Evolutionary conservation across 1,140 invertebrate species (phyloP).

Genomic region (Drosophila triauraria): DNA sequence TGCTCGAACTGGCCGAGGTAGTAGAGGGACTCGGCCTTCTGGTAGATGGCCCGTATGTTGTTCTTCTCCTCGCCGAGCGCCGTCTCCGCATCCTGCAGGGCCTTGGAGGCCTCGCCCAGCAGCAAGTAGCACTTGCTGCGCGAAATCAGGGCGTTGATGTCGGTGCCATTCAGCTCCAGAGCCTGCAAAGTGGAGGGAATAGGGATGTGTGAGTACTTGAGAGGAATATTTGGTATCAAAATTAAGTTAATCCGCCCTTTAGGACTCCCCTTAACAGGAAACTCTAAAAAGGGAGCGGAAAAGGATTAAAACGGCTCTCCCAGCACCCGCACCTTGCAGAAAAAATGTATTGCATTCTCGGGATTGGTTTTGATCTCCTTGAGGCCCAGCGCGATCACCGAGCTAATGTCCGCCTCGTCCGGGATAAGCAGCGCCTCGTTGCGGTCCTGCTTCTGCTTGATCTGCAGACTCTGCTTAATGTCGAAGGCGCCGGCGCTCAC

Average conservation of each 20-base stretch:
- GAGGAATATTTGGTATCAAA: neutral
- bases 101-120: conserved; percentile 93
- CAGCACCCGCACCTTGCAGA: conserved; percentile 89
- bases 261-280: no score
- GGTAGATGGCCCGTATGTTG: conserved; percentile 93
- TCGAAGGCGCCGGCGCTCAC: conserved; percentile 91
- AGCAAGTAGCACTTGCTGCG: conserved; percentile 96
- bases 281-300: no score
- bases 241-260: no score
- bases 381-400: conserved; percentile 90
- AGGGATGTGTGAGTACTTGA: neutral
- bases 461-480: conserved; percentile 93
- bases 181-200: conserved; percentile 88
- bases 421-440: conserved; percentile 90
- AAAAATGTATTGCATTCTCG: conserved; percentile 89
- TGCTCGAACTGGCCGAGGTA: conserved; percentile 97
- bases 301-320: no score
- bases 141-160: conserved; percentile 94
- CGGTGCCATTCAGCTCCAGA: conserved; percentile 93
- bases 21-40: conserved; percentile 96
- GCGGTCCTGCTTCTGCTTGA: conserved; percentile 92
- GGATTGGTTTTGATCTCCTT: conserved; percentile 90
- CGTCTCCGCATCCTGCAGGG: conserved; percentile 93
- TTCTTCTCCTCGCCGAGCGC: conserved; percentile 91
- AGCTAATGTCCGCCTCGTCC: conserved; percentile 91